phyloP scores from a whole-genome alignment of 2,888 invertebrate genomes.

The Caenorhabditis imperialis region DNA sequence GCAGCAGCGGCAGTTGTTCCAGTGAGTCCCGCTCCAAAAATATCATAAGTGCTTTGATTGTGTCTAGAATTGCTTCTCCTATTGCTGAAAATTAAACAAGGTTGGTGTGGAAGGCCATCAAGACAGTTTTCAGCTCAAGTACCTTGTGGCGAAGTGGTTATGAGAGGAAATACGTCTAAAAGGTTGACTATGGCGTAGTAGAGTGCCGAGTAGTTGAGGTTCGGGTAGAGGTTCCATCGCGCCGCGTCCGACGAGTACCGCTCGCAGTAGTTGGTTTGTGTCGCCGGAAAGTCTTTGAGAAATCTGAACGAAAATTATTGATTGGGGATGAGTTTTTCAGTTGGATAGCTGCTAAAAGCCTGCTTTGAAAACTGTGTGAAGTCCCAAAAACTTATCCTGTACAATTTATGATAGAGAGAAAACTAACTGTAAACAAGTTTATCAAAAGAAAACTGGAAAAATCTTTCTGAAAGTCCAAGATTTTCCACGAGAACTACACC shows the following conservation, averaged over 20 bases:
- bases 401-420: too few species aligned
- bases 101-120: too few species aligned
- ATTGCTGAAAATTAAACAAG: slow-evolving; percentile 87
- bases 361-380: too few species aligned
- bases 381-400: too few species aligned
- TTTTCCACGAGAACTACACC: too few species aligned
- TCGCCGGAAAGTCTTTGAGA: slow-evolving; percentile 88
- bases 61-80: slow-evolving; percentile 92
- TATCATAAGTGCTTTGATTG: slow-evolving; percentile 92
- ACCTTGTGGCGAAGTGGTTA: slow-evolving; percentile 85
- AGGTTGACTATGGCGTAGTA: slow-evolving; percentile 91
- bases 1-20: slow-evolving; percentile 93
- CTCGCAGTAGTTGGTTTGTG: slow-evolving; percentile 68
- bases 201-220: slow-evolving; percentile 94
- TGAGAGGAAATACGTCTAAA: slow-evolving; percentile 92
- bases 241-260: slow-evolving; percentile 81
- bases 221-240: slow-evolving; percentile 93
- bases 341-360: too few species aligned
- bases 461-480: too few species aligned
- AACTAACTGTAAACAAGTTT: too few species aligned
- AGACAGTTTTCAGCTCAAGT: too few species aligned
- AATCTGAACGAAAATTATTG: too few species aligned
- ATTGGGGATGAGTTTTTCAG: too few species aligned
- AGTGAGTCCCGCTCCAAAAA: slow-evolving; percentile 96
- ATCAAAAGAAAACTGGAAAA: too few species aligned